Percentiles rank a stretch among this genome's conserved stretches.
These are phyloP conservation scores for Haliclona indistincta DNA, from an alignment of 37 sponge, comb jelly and placozoan species.

Conservation along the genomic window DNA sequence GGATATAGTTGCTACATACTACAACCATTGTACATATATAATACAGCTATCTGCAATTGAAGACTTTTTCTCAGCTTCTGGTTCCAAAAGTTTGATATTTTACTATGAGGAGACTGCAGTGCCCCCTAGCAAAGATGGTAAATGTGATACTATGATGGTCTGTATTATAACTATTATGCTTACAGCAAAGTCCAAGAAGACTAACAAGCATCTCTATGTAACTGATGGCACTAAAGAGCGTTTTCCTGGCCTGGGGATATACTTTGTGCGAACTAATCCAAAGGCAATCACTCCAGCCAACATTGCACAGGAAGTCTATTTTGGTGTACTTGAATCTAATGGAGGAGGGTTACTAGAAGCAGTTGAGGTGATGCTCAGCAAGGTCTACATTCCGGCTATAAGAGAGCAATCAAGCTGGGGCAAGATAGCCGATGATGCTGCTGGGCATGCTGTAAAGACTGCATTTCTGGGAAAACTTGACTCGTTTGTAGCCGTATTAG, in stretches of 20 bases:
- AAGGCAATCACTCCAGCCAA: conserved; percentile 71
- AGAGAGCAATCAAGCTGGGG: conserved; percentile 76
- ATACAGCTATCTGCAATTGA: conserved; percentile 52
- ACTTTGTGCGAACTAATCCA: conserved; percentile 58
- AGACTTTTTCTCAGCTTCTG: conserved; percentile 69
- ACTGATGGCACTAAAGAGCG: conserved; percentile 80
- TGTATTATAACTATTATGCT: too few relatives aligned
- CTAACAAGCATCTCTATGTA: conserved; percentile 45
- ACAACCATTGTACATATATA: not conserved
- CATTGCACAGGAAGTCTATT: conserved; percentile 46
- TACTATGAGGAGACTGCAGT: conserved; percentile 58
- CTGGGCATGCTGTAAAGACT: conserved; percentile 42
- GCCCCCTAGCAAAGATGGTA: not conserved
- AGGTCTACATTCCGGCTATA: conserved; percentile 86
- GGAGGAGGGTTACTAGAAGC: conserved; percentile 75
- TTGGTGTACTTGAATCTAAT: conserved; percentile 35
- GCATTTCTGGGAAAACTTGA: conserved; percentile 85
- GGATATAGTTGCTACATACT: not conserved
- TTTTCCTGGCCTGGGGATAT: conserved; percentile 68
- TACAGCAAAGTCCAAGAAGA: conserved; percentile 27
- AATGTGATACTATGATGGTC: not conserved
- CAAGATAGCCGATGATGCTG: conserved; percentile 43
- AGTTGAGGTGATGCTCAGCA: conserved; percentile 70
- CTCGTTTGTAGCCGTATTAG: conserved; percentile 79
- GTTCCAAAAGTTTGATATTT: conserved; percentile 52